Evolutionary conservation across 2,888 invertebrate species (phyloP).

Genomic region (Epirrhoe alternata): DNA sequence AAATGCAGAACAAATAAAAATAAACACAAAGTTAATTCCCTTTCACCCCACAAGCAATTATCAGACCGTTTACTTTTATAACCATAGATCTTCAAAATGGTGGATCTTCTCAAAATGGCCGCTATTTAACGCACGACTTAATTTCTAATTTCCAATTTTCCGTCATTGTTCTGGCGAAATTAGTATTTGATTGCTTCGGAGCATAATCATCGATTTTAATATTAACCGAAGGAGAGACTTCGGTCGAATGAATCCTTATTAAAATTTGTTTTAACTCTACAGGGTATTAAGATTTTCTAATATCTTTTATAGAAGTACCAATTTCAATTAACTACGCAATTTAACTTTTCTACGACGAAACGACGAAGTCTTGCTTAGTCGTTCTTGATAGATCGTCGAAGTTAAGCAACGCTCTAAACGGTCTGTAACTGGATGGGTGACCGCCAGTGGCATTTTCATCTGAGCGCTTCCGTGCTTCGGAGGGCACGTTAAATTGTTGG

Average conservation of each 20-base stretch:
- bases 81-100: constrained; percentile 49
- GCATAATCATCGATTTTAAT: constrained; percentile 38
- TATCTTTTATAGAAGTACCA: background rate
- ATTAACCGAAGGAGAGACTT: constrained; percentile 31
- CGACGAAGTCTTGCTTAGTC: too few relatives aligned
- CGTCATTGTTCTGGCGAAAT: constrained; percentile 71
- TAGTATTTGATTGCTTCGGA: constrained; percentile 71
- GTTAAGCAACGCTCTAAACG: too few relatives aligned
- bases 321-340: background rate
- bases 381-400: too few relatives aligned
- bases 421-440: too few relatives aligned
- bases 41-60: constrained; percentile 48
- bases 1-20: constrained; percentile 21
- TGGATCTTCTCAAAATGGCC: constrained; percentile 49
- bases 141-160: constrained; percentile 79
- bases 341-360: background rate
- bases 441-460: too few relatives aligned
- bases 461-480: too few relatives aligned
- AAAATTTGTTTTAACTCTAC: constrained; percentile 30
- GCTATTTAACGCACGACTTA: constrained; percentile 71
- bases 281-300: background rate
- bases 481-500: too few relatives aligned
- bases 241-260: constrained; percentile 34
- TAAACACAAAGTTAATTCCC: constrained; percentile 24
- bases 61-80: constrained; percentile 57